Percentiles rank a stretch among this genome's conserved stretches.
phyloP scores from a whole-genome alignment of 2,113 vertebrate species.

The Neogale vison region DNA sequence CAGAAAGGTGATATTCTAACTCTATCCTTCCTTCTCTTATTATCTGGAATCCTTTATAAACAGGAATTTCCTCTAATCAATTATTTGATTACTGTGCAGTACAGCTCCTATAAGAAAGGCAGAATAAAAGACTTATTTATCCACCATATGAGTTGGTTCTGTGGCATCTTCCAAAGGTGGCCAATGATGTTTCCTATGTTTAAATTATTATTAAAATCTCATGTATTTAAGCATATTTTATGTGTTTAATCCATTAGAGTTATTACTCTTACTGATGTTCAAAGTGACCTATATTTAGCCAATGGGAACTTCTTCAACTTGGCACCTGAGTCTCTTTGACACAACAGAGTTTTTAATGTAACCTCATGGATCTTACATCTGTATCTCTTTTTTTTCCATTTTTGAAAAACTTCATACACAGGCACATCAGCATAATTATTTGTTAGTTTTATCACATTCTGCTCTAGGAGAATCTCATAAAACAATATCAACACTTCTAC shows the following conservation, averaged over 20 bases:
- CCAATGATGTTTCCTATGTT: neutral
- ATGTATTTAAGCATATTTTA: neutral
- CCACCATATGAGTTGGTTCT: neutral
- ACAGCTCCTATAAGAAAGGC: neutral
- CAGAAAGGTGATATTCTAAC: neutral
- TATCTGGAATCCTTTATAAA: neutral
- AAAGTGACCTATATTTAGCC: neutral
- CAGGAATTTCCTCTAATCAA: neutral
- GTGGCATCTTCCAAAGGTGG: neutral
- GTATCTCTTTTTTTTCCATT: neutral
- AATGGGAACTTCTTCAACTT: neutral
- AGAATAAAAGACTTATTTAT: conserved; percentile 14
- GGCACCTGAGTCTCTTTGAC: neutral
- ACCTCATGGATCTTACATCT: neutral
- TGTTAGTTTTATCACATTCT: neutral
- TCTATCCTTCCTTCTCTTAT: neutral
- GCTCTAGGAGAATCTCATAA: conserved; percentile 4
- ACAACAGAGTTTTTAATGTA: neutral
- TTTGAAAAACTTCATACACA: neutral
- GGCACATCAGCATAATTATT: neutral
- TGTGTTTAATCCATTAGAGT: neutral
- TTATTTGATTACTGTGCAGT: conserved; percentile 12
- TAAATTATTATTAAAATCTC: neutral
- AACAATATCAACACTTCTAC: neutral
- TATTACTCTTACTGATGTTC: neutral